A percentile compares a stretch with the other conserved stretches of the same genome.
phyloP scores from a whole-genome alignment of 2,797 vertebrate genomes.

The Garrulus glandarius region DNA sequence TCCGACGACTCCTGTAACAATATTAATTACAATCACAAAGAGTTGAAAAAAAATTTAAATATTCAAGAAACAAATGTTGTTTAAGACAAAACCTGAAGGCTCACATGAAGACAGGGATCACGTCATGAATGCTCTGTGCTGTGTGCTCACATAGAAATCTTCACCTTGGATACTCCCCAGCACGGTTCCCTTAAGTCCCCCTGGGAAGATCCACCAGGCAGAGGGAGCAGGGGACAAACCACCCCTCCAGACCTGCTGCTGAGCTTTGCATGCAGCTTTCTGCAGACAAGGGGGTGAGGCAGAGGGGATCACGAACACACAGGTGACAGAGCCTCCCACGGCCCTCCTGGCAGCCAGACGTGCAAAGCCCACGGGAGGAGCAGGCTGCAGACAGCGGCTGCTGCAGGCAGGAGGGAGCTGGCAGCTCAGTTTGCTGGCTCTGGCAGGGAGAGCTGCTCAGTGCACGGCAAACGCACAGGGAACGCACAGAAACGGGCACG shows the following conservation, averaged over 20 bases:
- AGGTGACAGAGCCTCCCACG: neutral
- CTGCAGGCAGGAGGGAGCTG: neutral
- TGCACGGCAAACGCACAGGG: neutral
- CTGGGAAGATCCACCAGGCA: neutral
- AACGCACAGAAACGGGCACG: neutral
- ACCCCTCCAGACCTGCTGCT: neutral
- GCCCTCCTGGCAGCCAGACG: rapidly evolving
- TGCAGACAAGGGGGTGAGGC: neutral
- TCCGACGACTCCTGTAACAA: neutral
- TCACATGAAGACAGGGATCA: neutral
- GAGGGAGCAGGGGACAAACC: neutral
- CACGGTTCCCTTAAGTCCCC: neutral
- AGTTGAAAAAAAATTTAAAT: neutral
- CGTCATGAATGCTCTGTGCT: neutral
- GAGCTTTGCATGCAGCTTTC: rapidly evolving
- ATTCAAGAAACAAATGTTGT: neutral
- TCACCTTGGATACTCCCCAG: neutral
- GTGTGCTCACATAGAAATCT: rapidly evolving
- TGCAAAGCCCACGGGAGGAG: neutral
- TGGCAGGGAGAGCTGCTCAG: neutral
- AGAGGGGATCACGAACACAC: rapidly evolving
- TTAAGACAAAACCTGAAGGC: neutral
- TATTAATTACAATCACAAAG: neutral
- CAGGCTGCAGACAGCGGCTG: neutral
- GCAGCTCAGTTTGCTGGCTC: neutral